Percentiles rank a stretch among this genome's conserved stretches.
Conservation (phyloP, 2,797 vertebrate genomes). For the Vipera latastei region DNA sequence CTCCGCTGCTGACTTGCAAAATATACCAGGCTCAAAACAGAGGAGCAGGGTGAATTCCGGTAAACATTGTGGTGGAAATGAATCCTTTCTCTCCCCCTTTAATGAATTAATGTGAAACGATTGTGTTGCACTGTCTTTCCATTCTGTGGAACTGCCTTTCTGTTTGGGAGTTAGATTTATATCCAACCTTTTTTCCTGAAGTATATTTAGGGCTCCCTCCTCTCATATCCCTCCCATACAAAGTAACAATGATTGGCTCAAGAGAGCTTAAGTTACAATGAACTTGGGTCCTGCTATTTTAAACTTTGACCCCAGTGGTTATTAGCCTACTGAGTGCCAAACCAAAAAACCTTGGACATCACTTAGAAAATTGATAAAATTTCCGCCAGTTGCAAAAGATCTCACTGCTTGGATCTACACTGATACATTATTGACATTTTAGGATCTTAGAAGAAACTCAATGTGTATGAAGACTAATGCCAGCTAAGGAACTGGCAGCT, state of each 20-base stretch:
- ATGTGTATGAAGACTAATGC: not conserved
- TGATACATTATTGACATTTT: not conserved
- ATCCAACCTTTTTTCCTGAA: not conserved
- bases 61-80: constrained; percentile 2
- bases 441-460: not conserved
- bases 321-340: not conserved
- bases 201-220: not conserved
- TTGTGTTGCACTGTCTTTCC: not conserved
- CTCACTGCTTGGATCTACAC: not conserved
- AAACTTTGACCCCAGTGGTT: not conserved
- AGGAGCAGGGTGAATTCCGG: not conserved
- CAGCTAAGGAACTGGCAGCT: not conserved
- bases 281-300: not conserved
- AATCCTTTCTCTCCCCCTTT: not conserved
- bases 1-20: constrained; percentile 15
- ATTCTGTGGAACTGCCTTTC: not conserved
- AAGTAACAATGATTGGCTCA: not conserved
- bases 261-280: not conserved
- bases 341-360: not conserved
- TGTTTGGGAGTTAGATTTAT: not conserved
- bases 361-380: not conserved
- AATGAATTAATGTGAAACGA: constrained; percentile 4
- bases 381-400: not conserved
- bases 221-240: not conserved
- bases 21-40: constrained; percentile 13